Percentiles rank a stretch among this genome's conserved stretches.
Evolutionary conservation across 2,113 vertebrate species (phyloP).

Genomic region (Seriola dumerili): DNA sequence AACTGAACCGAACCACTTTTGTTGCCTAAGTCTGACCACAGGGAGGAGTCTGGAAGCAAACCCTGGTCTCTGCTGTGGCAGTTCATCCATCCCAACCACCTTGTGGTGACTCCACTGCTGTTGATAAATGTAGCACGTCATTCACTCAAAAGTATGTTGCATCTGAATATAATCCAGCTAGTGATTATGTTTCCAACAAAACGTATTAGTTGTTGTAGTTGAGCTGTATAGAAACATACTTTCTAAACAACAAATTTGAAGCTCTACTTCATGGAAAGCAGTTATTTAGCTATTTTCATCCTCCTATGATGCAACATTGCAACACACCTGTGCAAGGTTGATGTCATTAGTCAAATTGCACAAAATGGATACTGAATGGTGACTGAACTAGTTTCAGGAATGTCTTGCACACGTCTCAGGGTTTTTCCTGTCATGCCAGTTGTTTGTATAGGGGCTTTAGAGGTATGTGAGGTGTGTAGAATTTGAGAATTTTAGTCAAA

Average conservation of each 20-base stretch:
- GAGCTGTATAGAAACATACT: not conserved
- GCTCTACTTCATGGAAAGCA: not conserved
- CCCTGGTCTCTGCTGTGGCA: too few species aligned
- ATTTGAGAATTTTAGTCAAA: constrained; percentile 30
- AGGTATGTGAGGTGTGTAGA: not conserved
- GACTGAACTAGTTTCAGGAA: constrained; percentile 11
- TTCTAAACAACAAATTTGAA: not conserved
- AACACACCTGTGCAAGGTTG: not conserved
- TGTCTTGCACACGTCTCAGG: not conserved
- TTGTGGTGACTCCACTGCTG: not conserved
- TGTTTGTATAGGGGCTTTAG: not conserved
- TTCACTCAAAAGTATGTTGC: not conserved
- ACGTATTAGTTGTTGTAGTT: not conserved
- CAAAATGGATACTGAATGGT: not conserved
- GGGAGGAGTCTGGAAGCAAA: too few species aligned
- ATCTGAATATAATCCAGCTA: too few species aligned
- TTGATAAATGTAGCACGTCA: not conserved
- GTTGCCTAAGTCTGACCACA: not conserved
- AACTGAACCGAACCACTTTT: not conserved
- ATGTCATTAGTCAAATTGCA: not conserved
- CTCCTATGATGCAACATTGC: constrained; percentile 1
- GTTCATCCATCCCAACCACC: not conserved
- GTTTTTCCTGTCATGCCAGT: constrained; percentile 6
- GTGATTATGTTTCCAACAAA: not conserved
- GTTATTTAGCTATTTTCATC: not conserved